Evolutionary conservation across 1,140 invertebrate genomes (phyloP).

Genomic region (Scaptodrosophila lebanonensis): DNA sequence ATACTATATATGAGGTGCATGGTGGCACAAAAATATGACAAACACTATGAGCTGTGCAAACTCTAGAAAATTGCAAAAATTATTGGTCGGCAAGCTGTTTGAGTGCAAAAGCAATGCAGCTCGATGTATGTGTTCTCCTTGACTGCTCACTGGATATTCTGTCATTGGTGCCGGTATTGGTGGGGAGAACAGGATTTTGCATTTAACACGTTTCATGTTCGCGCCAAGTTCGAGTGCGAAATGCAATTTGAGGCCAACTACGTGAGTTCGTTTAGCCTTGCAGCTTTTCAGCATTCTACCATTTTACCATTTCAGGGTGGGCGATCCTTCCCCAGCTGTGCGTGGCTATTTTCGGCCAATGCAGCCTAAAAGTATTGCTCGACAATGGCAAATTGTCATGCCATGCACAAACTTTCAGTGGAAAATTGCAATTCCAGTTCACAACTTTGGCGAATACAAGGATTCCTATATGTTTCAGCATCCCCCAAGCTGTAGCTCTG

Average conservation of each 20-base stretch:
- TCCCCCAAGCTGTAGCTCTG: no score
- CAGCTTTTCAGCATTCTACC: no score
- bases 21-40: conserved; percentile 25
- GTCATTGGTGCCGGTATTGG: conserved; percentile 13
- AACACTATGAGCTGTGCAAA: conserved; percentile 14
- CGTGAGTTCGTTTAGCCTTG: conserved; percentile 64
- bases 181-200: conserved; percentile 35
- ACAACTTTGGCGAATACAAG: no score
- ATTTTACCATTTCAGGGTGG: conserved; percentile 34
- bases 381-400: conserved; percentile 39
- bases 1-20: no score
- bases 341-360: not conserved
- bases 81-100: no score
- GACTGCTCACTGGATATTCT: conserved; percentile 18
- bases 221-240: conserved; percentile 62
- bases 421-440: conserved; percentile 2
- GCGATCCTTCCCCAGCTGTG: conserved; percentile 3
- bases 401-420: conserved; percentile 24
- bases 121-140: no score
- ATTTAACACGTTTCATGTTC: conserved; percentile 56
- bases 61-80: conserved; percentile 4
- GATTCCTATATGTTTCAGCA: no score
- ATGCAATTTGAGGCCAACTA: conserved; percentile 58
- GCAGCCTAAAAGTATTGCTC: conserved; percentile 35
- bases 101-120: no score